phyloP scores from a whole-genome alignment of 2,797 vertebrate species.

The Sphenodon punctatus region DNA sequence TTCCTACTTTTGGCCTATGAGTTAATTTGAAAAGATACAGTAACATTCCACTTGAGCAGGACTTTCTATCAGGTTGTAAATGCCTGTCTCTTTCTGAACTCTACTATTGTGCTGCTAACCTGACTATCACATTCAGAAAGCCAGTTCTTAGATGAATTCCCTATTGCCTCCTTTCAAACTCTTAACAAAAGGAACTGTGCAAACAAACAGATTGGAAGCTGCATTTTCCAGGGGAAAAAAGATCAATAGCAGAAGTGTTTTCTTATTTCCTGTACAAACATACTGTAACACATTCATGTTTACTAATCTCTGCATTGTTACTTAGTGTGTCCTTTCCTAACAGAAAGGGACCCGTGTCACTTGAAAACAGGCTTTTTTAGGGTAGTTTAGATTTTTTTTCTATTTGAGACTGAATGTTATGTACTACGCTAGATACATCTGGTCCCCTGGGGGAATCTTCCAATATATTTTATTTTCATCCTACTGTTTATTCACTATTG shows the following conservation, averaged over 20 bases:
- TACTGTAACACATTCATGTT: not conserved
- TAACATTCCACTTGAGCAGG: not conserved
- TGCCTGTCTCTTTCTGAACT: not conserved
- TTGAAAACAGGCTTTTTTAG: not conserved
- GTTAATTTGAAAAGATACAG: not conserved
- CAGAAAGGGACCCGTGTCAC: not conserved
- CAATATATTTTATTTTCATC: not conserved
- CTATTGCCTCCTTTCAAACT: not conserved
- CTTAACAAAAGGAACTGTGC: not conserved
- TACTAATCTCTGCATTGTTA: not conserved
- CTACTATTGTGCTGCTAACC: not conserved
- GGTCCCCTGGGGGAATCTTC: not conserved
- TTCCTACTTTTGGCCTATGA: not conserved
- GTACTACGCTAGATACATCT: not conserved
- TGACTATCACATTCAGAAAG: not conserved
- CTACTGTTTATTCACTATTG: not conserved
- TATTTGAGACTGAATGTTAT: not conserved
- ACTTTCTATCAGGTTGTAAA: not conserved
- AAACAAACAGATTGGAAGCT: not conserved
- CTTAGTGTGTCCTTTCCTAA: not conserved
- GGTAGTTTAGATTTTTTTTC: not conserved
- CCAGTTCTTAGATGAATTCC: not conserved
- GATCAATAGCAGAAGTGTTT: constrained; percentile 6
- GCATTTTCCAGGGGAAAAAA: not conserved
- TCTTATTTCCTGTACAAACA: constrained; percentile 17